These are phyloP conservation scores for Dendrolimus kikuchii DNA, from an alignment of 1,140 invertebrate species.

Conservation along the genomic window DNA sequence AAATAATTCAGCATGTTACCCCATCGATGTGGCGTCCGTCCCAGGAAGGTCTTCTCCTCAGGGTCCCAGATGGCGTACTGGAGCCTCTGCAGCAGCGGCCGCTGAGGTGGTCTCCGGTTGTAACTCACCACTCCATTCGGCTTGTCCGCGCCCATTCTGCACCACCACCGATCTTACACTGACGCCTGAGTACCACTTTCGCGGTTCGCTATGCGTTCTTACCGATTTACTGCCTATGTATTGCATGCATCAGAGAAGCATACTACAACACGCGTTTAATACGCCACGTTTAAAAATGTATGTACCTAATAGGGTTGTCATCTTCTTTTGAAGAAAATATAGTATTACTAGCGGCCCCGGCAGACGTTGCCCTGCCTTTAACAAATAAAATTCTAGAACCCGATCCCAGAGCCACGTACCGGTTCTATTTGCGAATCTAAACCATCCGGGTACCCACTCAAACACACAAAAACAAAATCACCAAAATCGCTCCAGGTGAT, in stretches of 20 bases:
- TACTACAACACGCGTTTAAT: too few relatives aligned
- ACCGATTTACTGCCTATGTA: slow-evolving; percentile 3
- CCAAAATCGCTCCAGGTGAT: too few relatives aligned
- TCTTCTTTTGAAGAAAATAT: too few relatives aligned
- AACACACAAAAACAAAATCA: too few relatives aligned
- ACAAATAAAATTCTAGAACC: too few relatives aligned
- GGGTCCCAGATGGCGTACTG: slow-evolving; percentile 79
- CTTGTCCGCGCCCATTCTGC: slow-evolving; percentile 56
- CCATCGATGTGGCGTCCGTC: slow-evolving; percentile 81
- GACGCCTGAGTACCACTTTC: slow-evolving; percentile 9
- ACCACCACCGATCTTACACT: slow-evolving; percentile 17
- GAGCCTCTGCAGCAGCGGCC: slow-evolving; percentile 67
- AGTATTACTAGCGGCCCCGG: too few relatives aligned
- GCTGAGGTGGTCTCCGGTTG: slow-evolving; percentile 45
- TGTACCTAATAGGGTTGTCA: too few relatives aligned
- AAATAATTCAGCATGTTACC: slow-evolving; percentile 70
- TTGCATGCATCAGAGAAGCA: slow-evolving; percentile 5
- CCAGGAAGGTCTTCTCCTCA: slow-evolving; percentile 76
- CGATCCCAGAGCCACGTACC: too few relatives aligned
- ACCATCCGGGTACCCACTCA: too few relatives aligned
- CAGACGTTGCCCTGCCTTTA: too few relatives aligned
- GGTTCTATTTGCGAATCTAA: too few relatives aligned
- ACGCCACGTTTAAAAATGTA: too few relatives aligned
- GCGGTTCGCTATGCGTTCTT: background rate
- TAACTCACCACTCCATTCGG: slow-evolving; percentile 54